Evolutionary conservation across 2,888 invertebrate species (phyloP).

Genomic region (Oxyteleia sp.): DNA sequence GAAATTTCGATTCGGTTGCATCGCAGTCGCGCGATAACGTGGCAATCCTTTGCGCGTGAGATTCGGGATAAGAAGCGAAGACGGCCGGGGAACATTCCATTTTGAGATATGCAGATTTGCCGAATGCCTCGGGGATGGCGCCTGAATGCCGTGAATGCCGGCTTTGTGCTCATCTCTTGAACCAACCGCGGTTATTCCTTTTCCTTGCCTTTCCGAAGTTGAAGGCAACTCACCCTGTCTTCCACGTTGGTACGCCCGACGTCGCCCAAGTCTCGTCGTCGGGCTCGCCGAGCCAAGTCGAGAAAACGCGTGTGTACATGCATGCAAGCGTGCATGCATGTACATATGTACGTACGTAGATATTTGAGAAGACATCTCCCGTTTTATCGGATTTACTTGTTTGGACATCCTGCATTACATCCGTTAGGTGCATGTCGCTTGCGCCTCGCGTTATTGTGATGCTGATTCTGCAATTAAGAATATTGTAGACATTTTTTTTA

Average conservation of each 20-base stretch:
- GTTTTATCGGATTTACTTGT: constrained; percentile 59
- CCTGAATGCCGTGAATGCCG: constrained; percentile 75
- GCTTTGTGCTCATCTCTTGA: constrained; percentile 71
- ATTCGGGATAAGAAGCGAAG: constrained; percentile 71
- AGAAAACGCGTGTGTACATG: constrained; percentile 8
- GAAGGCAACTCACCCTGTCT: constrained; percentile 36
- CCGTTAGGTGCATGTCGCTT: constrained; percentile 39
- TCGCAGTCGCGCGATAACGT: constrained; percentile 58
- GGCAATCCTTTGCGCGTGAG: constrained; percentile 68
- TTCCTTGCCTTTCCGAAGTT: constrained; percentile 36
- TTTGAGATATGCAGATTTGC: constrained; percentile 82
- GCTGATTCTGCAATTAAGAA: too few relatives aligned
- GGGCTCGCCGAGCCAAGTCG: constrained; percentile 20
- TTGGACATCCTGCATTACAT: constrained; percentile 59
- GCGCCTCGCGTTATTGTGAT: constrained; percentile 5
- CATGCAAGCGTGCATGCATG: background rate
- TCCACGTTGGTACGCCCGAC: constrained; percentile 30
- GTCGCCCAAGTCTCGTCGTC: constrained; percentile 4
- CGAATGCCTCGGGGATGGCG: constrained; percentile 78
- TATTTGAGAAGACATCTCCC: constrained; percentile 41
- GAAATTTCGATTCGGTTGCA: constrained; percentile 63
- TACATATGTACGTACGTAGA: constrained; percentile 10
- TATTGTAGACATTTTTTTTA: too few relatives aligned
- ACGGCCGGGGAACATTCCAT: constrained; percentile 79
- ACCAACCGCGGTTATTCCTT: constrained; percentile 65